Evolutionary conservation across 2,888 invertebrate genomes (phyloP), one percentile per base, ranked within the genome.

Genomic region (Aphidius colemani): DNA sequence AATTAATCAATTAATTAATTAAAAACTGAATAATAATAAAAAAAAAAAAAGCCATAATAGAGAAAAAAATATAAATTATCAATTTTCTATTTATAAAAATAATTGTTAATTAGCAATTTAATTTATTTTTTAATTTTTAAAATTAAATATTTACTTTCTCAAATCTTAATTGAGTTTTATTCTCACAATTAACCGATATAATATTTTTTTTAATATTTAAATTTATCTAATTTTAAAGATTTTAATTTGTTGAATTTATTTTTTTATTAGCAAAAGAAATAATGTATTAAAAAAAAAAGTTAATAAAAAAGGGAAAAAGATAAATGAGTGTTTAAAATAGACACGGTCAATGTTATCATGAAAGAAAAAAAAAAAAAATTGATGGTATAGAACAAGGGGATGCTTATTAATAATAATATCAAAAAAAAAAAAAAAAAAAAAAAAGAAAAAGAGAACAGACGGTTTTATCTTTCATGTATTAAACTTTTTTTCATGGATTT

Each of bases 331-430:
- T 73, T 74, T 79, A 79, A 78, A 80, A 80, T 80, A 80, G 79
- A 80, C 77, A 73, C 79, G 78, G 78, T 79, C 78, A 78, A 79
- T 80, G 78, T 79, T 80, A 78, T 80, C 77, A 80, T 79, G 79
- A 30, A n/a, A 5, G 78, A 18, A 18, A 18, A 78, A 80, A 79
- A 78, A 78, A 30, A 30, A 30, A 30, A 30, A 30, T 30, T 30
- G 30, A 30, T 30, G 30, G 3, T 30, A 30, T 30, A 30, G 30
- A 30, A 30, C 30, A 30, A 30, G 30, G 30, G 30, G 30, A 30
- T 30, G 30, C 30, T 30, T 30, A 30, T 30, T 30, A 30, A 30
- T 30, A 30, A 30, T 30, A 51, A 51, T 51, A n/a, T 51, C 30
- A 51, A 39, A 30, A n/a, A 7, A 51, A 51, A 39, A 51, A n/a